A percentile compares a stretch with the other conserved stretches of the same genome.
These are phyloP conservation scores for Neoniphon sammara DNA, from an alignment of 2,797 vertebrate species.

Conservation along the genomic window DNA sequence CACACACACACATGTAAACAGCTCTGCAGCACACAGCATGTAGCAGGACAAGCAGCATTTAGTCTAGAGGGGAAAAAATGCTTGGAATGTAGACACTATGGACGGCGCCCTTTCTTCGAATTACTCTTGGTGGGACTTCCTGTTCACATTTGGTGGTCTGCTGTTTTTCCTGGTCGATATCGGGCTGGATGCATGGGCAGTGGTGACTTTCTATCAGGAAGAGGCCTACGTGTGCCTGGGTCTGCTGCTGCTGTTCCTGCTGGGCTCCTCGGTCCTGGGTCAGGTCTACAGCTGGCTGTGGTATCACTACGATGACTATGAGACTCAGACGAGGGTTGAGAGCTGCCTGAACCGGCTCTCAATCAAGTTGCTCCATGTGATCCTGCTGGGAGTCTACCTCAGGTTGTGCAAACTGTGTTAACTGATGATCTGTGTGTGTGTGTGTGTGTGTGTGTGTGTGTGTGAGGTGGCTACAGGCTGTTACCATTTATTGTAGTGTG, in stretches of 20 bases:
- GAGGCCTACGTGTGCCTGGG: conserved; percentile 48
- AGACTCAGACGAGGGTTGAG: conserved; percentile 38
- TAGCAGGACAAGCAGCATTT: not conserved
- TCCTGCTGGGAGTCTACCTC: conserved; percentile 78
- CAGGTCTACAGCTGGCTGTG: conserved; percentile 81
- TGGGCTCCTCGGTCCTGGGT: conserved; percentile 72
- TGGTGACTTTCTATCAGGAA: conserved; percentile 65
- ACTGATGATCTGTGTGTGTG: not conserved
- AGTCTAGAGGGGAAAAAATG: not conserved
- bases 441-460: too few relatives aligned
- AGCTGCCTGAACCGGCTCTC: fast-evolving
- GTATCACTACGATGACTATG: conserved; percentile 54
- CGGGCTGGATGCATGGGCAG: conserved; percentile 54
- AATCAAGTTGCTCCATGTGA: conserved; percentile 65
- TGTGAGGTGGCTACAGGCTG: not conserved
- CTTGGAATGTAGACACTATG: conserved; percentile 33
- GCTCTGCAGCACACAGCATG: not conserved
- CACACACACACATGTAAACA: too few relatives aligned
- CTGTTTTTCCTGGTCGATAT: conserved; percentile 58
- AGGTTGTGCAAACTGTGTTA: conserved; percentile 61
- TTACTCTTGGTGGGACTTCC: conserved; percentile 29
- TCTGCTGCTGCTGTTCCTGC: conserved; percentile 70
- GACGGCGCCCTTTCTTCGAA: conserved; percentile 13
- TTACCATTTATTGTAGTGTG: not conserved
- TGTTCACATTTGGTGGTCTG: conserved; percentile 55